Conservation (phyloP, 2,797 vertebrate species). For the Eutrigla gurnardus region DNA sequence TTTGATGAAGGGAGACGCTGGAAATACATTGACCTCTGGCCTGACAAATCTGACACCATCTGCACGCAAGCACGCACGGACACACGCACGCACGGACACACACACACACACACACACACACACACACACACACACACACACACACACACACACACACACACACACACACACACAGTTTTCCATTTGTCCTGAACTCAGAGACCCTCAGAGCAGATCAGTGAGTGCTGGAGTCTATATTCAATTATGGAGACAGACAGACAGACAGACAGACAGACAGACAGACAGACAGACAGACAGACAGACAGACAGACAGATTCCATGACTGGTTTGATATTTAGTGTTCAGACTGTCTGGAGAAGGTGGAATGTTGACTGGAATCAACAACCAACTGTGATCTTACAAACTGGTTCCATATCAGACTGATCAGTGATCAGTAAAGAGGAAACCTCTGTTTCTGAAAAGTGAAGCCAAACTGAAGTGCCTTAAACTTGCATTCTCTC, state of each 20-base stretch:
- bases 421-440: background rate
- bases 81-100: conserved; percentile 33
- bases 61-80: background rate
- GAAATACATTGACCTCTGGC: conserved; percentile 78
- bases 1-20: conserved; percentile 67
- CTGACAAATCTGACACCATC: conserved; percentile 75
- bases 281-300: conserved; percentile 10
- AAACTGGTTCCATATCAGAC: background rate
- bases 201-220: conserved; percentile 49
- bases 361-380: conserved; percentile 27
- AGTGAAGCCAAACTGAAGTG: too few species aligned
- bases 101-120: conserved; percentile 36
- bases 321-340: conserved; percentile 62
- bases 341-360: conserved; percentile 23
- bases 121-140: conserved; percentile 29
- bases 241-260: conserved; percentile 32
- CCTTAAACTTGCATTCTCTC: too few species aligned
- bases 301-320: conserved; percentile 60
- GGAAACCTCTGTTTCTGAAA: too few species aligned
- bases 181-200: conserved; percentile 69
- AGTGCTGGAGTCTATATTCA: conserved; percentile 42
- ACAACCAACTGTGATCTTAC: background rate
- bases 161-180: conserved; percentile 50
- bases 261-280: conserved; percentile 34
- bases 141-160: conserved; percentile 21